phyloP scores from a whole-genome alignment of 30 jellyfish, hydroid and myxozoan genomes.

The Turritopsis rubra region DNA sequence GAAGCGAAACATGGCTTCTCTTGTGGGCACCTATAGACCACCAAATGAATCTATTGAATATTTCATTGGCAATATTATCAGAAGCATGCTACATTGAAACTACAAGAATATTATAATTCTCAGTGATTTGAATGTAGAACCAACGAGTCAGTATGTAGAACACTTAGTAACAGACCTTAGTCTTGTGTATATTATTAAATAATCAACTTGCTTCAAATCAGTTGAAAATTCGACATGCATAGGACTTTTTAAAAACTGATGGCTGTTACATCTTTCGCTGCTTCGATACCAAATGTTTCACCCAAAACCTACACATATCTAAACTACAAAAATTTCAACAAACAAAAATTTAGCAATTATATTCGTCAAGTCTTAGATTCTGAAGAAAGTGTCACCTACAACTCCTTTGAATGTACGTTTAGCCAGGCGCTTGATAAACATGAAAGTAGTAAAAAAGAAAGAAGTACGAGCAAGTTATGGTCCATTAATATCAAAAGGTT shows the following conservation, averaged over 20 bases:
- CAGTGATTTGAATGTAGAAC: conserved; percentile 1
- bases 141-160: not conserved
- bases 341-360: not conserved
- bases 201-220: not conserved
- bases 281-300: not conserved
- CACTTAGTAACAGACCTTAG: not conserved
- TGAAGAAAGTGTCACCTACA: not conserved
- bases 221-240: conserved; percentile 5
- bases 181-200: no score
- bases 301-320: not conserved
- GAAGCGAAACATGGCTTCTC: conserved; percentile 9
- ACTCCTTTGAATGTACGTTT: not conserved
- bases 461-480: conserved; percentile 5
- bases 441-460: no score
- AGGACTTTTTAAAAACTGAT: not conserved
- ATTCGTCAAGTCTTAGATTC: not conserved
- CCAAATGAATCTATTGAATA: not conserved
- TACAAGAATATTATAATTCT: not conserved
- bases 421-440: no score
- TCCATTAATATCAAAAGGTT: not conserved
- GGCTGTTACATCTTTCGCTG: not conserved
- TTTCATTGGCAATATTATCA: conserved; percentile 3
- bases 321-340: not conserved
- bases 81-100: not conserved
- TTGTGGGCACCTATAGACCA: conserved; percentile 6